Evolutionary conservation across 2,888 invertebrate species (phyloP), one percentile per base, ranked within the genome.

Genomic region (Amiota communis): DNA sequence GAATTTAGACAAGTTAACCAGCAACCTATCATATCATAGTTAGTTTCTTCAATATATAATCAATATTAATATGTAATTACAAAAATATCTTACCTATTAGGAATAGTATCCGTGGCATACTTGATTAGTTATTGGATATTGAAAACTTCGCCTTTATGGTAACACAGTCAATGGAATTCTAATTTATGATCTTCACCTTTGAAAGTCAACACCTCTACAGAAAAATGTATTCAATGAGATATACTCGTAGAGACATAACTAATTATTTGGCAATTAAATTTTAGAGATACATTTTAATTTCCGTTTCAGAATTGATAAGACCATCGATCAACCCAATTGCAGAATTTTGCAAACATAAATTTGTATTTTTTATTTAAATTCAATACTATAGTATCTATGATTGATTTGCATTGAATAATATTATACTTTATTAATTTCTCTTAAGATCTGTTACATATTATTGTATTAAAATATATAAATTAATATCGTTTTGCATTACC

Each of bases 111-210:
- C 20, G 59, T 59, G 20, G 20, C 59, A 59, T 17, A 15, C 12
- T 15, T 59, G 15, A 2, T 17, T 17, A 6, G 11, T 59, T 20
- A 51, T 65, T 49, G n/a, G 36, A 12, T 65, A 49, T 8, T 36
- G 65, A n/a, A 65, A 49, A 65, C 48, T 15, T 47, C 59, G 11
- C 53, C 15, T n/a, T 53, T 8, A 11, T 59, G 17, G 59, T 65
- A 15, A n/a, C 15, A n/a, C 65, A 49, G 59, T 63, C 81, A 77
- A 76, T 74, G 80, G 76, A 84, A 81, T 83, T 83, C 82, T 83
- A 84, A 78, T 84, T 81, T 81, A 20, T 23, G 53, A 51, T 51
- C 23, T 12, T 23, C n/a, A 8, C 51, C 23, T 12, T 51, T 23
- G 20, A 8, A 15, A 12, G 67, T 53, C 49, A n/a, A 23, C 53